Evolutionary conservation across 2,888 invertebrate species (phyloP).

Genomic region (Polyommatus iphigenia): DNA sequence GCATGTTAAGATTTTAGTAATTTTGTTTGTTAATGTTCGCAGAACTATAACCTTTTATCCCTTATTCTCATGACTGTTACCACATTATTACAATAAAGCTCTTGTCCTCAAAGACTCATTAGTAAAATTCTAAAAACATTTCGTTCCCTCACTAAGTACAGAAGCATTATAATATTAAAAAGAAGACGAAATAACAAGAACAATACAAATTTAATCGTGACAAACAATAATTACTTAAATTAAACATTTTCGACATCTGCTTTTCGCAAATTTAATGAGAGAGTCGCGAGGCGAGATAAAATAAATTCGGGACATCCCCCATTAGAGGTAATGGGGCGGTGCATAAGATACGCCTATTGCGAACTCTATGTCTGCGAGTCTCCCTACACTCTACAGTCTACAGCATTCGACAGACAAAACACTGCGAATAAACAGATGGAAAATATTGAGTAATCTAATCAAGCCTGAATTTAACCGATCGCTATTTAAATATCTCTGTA

Average conservation of each 20-base stretch:
- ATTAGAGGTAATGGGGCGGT: constrained; percentile 78
- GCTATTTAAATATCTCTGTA: no score
- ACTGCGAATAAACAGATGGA: neutral
- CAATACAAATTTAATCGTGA: constrained; percentile 15
- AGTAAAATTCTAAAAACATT: neutral
- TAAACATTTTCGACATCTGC: constrained; percentile 36
- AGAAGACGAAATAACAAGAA: neutral
- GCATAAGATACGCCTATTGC: constrained; percentile 80
- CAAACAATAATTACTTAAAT: constrained; percentile 34
- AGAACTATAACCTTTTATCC: no score
- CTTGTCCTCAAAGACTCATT: neutral
- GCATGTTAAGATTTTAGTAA: no score
- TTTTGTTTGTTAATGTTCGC: no score
- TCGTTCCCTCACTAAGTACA: neutral
- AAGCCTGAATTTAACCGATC: no score
- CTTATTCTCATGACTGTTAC: no score
- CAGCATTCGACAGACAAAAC: constrained; percentile 45
- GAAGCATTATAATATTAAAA: neutral
- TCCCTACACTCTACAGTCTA: constrained; percentile 44
- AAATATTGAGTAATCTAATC: neutral
- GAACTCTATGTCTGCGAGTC: constrained; percentile 78
- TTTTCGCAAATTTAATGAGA: constrained; percentile 49
- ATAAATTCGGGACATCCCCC: constrained; percentile 77
- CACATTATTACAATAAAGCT: no score
- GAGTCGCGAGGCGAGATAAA: constrained; percentile 79